phyloP scores from a whole-genome alignment of 2,888 invertebrate genomes.

The Dolichomitus sp. region DNA sequence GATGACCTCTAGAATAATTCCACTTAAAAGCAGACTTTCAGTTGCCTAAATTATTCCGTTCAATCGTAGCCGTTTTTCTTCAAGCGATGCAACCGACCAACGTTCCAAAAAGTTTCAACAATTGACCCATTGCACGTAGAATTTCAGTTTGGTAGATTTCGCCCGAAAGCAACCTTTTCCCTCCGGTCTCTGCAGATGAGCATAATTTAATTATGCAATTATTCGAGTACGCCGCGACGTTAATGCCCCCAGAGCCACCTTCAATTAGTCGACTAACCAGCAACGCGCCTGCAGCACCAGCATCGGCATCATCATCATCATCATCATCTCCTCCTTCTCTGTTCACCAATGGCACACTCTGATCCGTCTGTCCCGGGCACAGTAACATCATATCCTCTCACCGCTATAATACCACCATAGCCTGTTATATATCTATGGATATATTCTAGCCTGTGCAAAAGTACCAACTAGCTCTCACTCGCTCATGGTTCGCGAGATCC shows the following conservation, averaged over 20 bases:
- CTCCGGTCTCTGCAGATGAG: conserved; percentile 39
- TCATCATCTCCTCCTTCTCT: conserved; percentile 6
- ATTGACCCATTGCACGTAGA: not conserved
- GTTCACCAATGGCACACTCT: not conserved
- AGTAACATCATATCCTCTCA: conserved; percentile 23
- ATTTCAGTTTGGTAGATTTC: conserved; percentile 3
- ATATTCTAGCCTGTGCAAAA: conserved; percentile 20
- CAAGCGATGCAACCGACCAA: too few species aligned
- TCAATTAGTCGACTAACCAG: conserved; percentile 69
- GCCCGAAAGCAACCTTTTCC: not conserved
- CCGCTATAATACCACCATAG: not conserved
- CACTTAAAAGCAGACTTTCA: too few species aligned
- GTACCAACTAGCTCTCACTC: conserved; percentile 32
- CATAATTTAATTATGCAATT: conserved; percentile 68
- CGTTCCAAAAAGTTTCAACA: not conserved
- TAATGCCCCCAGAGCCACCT: conserved; percentile 69
- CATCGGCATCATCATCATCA: conserved; percentile 25
- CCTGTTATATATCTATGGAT: not conserved
- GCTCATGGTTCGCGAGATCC: conserved; percentile 11
- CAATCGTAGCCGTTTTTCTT: too few species aligned
- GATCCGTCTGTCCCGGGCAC: not conserved
- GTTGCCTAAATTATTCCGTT: too few species aligned
- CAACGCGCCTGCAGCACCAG: conserved; percentile 21
- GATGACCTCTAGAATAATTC: too few species aligned
- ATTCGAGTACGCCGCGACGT: conserved; percentile 55